Percentiles rank a stretch among this genome's conserved stretches.
Evolutionary conservation across 2,797 vertebrate genomes (phyloP).

Genomic region (Chrosomus eos): DNA sequence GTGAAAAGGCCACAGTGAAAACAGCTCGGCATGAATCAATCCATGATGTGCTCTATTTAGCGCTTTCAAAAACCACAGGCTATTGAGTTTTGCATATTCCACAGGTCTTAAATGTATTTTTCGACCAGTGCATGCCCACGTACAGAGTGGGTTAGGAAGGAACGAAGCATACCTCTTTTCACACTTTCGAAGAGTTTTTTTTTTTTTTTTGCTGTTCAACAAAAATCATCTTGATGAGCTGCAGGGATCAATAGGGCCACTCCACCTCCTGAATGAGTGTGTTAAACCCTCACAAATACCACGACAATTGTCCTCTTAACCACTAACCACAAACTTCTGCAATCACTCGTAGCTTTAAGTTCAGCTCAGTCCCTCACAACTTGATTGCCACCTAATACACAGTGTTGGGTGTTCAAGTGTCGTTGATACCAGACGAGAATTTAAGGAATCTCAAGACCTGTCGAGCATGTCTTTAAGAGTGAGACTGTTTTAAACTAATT

Average conservation of each 20-base stretch:
- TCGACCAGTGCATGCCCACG: not conserved
- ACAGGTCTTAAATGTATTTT: conserved; percentile 24
- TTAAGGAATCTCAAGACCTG: not conserved
- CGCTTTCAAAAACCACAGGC: conserved; percentile 34
- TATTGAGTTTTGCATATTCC: conserved; percentile 45
- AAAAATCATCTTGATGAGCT: conserved; percentile 45
- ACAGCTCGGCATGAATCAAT: conserved; percentile 37
- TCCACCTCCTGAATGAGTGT: conserved; percentile 24
- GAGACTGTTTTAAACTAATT: not conserved
- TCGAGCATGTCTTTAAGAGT: not conserved
- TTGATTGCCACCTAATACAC: not conserved
- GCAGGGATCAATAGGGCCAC: conserved; percentile 35
- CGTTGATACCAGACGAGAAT: conserved; percentile 9
- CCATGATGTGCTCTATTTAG: conserved; percentile 39
- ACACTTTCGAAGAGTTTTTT: not conserved
- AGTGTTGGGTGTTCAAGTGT: conserved; percentile 11
- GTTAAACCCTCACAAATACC: conserved; percentile 24
- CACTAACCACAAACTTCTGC: conserved; percentile 24
- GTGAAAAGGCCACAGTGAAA: conserved; percentile 39
- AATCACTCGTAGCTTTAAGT: conserved; percentile 20
- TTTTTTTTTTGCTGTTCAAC: conserved; percentile 25
- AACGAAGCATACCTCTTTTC: not conserved
- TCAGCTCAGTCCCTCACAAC: not conserved
- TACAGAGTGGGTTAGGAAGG: not conserved
- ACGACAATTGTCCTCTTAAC: conserved; percentile 12